Base-by-base conservation (phyloP, 1,140 invertebrate species). In the Coenobita brevimanus region DNA sequence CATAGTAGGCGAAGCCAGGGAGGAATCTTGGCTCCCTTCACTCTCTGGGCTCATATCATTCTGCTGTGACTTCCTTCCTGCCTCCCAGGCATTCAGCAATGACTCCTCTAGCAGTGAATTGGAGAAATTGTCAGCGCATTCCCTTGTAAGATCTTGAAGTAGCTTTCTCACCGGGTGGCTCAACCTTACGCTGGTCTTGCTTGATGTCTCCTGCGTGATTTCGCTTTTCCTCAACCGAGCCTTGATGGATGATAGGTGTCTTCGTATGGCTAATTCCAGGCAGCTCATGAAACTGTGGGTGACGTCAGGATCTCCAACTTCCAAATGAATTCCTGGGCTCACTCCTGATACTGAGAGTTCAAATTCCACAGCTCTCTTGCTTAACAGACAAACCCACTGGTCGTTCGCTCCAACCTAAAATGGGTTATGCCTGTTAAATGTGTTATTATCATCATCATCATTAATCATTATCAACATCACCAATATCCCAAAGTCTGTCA, bases 361-460 rank as follows among this genome's bases (percentile, higher is more conserved):
- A 41, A 87, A 71, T 43, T 73, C 54, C n/a, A 89, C 73, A 6
- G 79, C 89, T n/a, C 81, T 79, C 54, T 87, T 86, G 62, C 84
- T 89, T 17, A 89, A 24, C 57, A 89, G 46, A 76, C 84, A 86
- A 15, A 89, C 54, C 89, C 89, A 89, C 71, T 82, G 79, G 54
- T 87, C 85, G 71, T 89, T 87, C 27, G 89, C 79, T 41, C 89
- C 89, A 41, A 89, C 73, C 89, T 87, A 79, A 21, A 89, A 71
- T 30, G 54, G 6, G 46, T 50, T 50, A 8, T 8, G 17, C 46
- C 46, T 50, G 17, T 50, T 50, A 50, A 50, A 17, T 17, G n/a
- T n/a, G n/a, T n/a, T n/a, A n/a, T n/a, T n/a, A n/a, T n/a, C n/a
- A n/a, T n/a, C n/a, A n/a, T n/a, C n/a, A n/a, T n/a, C n/a, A n/a